phyloP scores from a whole-genome alignment of 2,797 vertebrate genomes.

The Oophaga sylvatica region DNA sequence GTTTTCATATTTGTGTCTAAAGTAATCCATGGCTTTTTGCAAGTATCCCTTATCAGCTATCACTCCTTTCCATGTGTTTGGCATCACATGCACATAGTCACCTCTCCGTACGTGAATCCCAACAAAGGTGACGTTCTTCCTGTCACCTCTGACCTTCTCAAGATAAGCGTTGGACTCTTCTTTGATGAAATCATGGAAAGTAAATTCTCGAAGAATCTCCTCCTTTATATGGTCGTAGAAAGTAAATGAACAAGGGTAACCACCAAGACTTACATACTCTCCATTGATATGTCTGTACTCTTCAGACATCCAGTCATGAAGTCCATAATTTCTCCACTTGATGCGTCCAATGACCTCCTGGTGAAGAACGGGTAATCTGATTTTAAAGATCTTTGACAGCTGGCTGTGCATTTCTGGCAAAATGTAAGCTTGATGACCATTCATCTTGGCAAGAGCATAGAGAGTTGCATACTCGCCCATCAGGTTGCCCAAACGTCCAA shows the following conservation, averaged over 20 bases:
- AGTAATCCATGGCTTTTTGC: constrained; percentile 67
- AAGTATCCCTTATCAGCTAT: constrained; percentile 64
- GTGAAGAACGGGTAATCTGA: constrained; percentile 62
- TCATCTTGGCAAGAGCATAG: constrained; percentile 67
- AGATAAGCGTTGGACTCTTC: constrained; percentile 59
- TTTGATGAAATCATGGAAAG: constrained; percentile 64
- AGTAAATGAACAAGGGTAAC: constrained; percentile 70
- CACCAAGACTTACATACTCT: constrained; percentile 38
- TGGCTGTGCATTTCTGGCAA: constrained; percentile 57
- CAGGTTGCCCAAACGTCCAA: constrained; percentile 70
- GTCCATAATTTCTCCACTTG: constrained; percentile 41
- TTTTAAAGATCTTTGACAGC: constrained; percentile 63
- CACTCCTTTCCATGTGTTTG: constrained; percentile 66
- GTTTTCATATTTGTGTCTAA: constrained; percentile 60
- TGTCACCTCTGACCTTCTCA: neutral
- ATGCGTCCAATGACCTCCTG: neutral
- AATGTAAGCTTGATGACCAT: constrained; percentile 65
- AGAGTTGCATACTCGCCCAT: constrained; percentile 69
- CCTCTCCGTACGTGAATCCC: constrained; percentile 67
- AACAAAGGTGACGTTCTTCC: constrained; percentile 62
- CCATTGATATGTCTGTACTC: constrained; percentile 60
- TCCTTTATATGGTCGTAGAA: constrained; percentile 67
- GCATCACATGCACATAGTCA: constrained; percentile 68
- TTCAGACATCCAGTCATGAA: constrained; percentile 70
- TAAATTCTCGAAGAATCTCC: constrained; percentile 66